Evolutionary conservation across 1,140 invertebrate genomes (phyloP), one percentile per base, ranked within the genome.

Genomic region (Pseudomyrmex dendroicus): DNA sequence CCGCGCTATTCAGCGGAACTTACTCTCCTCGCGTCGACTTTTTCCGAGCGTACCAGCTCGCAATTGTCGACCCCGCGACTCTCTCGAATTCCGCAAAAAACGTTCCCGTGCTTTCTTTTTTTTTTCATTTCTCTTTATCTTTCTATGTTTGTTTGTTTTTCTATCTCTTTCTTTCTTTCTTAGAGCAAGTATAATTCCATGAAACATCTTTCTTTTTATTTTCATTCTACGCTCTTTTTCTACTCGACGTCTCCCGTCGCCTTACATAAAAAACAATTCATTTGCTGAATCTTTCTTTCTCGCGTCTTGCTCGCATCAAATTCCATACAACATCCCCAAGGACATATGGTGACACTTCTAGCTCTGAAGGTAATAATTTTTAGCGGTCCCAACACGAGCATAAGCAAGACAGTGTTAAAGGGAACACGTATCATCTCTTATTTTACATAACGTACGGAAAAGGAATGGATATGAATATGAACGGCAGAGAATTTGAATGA

Each of bases 211-310:
- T 64, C 56, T 35, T 48, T n/a, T 48, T 52, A 12, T 59, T 80
- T 80, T 78, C 64, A 78, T 20, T 78, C 20, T 48, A 59, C 76
- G 56, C 76, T 13, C 22, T 72, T 72, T 72, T 80, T 80, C 44
- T 20, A 52, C 64, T 13, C 70, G 20, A 54, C 76, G 44, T n/a
- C 61, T 52, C 64, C 64, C 74, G 44, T 78, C 54, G 22, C 54
- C 44, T 72, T 80, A 80, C 66, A 80, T 72, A 20, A 46, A 72
- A 80, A 80, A 80, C 54, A 80, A 59, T 80, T 80, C 44, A 22
- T 59, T n/a, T 15, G 7, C 46, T n/a, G 57, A 59, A 70, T 20
- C 76, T 59, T 13, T 12, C 25, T n/a, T 77, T 35, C 63, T 50
- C 64, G 12, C 7, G 13, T 46, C 74, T 77, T 10, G 76, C 76